Evolutionary conservation across 2,113 vertebrate species (phyloP), one percentile per base, ranked within the genome.

Genomic region (Neotoma lepida): DNA sequence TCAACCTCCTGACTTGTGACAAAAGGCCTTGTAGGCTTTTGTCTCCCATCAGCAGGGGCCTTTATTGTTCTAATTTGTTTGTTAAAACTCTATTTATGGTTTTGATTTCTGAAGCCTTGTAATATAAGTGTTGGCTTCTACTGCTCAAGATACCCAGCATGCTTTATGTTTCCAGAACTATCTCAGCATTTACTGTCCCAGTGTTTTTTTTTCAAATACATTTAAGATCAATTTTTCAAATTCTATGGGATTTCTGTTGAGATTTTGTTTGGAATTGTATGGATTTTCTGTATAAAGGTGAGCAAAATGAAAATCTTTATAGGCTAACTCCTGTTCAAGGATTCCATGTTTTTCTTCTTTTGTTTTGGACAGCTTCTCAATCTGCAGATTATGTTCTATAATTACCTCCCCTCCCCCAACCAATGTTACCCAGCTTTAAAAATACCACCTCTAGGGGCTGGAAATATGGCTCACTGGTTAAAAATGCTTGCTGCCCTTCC

Each of bases 291-390:
- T 56, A 64, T 86, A 46, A 88, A 58, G 74, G 74, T 88, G 76
- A 93, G 39, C 33, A 91, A 89, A 94, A 94, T 73, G 49, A 86
- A 90, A 88, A 87, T 87, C 15, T 88, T 82, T 81, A 13, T 35
- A 46, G 30, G 64, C 71, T 82, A 78, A 90, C 8, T 86, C 68
- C 22, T 80, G 63, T 9, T 39, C 0, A 20, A 54, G 12, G 68
- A 68, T 15, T 84, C 61, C 33, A 76, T n/a, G 64, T 35, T 78
- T 93, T 94, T 41, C 88, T 91, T 51, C 51, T 86, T 91, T 82
- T 46, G 26, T 92, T 80, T 89, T 93, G n/a, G 17, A 14, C 6
- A 9, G 13, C 2, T 0, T 74, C 88, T 88, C 13, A n/a, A 49
- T 0, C 8, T 96, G 96, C 61, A 61, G n/a, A 71, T 81, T 76